Percentiles rank a stretch among this genome's conserved stretches.
Evolutionary conservation across 2,113 vertebrate species (phyloP).

Genomic region (Dissostichus mawsoni): DNA sequence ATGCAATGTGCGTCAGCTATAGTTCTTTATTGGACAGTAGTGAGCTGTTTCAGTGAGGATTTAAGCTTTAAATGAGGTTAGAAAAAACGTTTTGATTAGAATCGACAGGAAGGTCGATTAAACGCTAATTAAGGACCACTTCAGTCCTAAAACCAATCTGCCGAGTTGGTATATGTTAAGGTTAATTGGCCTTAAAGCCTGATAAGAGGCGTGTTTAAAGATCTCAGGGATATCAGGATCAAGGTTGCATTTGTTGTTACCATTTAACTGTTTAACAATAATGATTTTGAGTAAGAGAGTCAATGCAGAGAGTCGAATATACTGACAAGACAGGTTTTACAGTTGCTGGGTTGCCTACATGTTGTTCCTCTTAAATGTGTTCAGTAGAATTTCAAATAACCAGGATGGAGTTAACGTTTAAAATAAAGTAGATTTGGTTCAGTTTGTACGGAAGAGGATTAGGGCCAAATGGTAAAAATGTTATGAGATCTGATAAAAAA

Average conservation of each 20-base stretch:
- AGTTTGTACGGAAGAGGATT: too few relatives aligned
- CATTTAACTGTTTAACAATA: conserved; percentile 59
- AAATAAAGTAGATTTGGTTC: too few relatives aligned
- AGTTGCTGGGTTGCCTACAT: too few relatives aligned
- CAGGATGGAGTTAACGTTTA: too few relatives aligned
- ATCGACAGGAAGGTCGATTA: conserved; percentile 41
- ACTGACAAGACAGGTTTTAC: too few relatives aligned
- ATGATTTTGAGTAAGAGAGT: conserved; percentile 34
- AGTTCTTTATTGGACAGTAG: not conserved
- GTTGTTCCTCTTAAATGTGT: too few relatives aligned
- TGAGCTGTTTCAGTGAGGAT: not conserved
- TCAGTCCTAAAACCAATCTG: conserved; percentile 4
- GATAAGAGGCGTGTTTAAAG: conserved; percentile 28
- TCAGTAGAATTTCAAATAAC: too few relatives aligned
- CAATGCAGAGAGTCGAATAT: not conserved
- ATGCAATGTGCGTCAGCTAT: too few relatives aligned
- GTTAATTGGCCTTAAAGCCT: conserved; percentile 49
- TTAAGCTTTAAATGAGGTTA: conserved; percentile 29
- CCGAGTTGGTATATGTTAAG: conserved; percentile 24
- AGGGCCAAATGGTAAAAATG: too few relatives aligned
- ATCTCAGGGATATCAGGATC: conserved; percentile 38
- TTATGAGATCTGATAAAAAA: too few relatives aligned
- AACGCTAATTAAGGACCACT: conserved; percentile 45
- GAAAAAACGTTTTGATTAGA: conserved; percentile 17
- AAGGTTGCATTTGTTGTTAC: conserved; percentile 39